Evolutionary conservation across 2,888 invertebrate species (phyloP).

Genomic region (Amphipoea oculea): DNA sequence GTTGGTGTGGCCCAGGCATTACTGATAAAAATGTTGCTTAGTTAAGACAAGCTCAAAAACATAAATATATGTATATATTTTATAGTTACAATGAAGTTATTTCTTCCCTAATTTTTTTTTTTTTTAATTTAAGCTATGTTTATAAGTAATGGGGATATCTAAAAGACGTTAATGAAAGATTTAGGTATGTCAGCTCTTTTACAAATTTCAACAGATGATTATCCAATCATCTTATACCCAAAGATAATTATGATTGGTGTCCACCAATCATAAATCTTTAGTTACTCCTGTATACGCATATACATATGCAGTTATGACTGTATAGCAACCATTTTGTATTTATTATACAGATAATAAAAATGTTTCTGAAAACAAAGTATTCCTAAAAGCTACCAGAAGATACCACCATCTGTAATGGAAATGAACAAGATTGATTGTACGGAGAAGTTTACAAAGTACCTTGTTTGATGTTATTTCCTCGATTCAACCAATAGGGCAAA

Average conservation of each 20-base stretch:
- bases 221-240: background rate
- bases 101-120: no score
- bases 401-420: slow-evolving; percentile 34
- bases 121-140: background rate
- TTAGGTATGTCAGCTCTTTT: background rate
- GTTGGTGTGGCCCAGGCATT: no score
- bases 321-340: background rate
- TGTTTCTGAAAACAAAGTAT: background rate
- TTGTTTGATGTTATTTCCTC: slow-evolving; percentile 38
- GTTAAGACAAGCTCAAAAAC: background rate
- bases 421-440: slow-evolving; percentile 42
- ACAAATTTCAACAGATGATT: background rate
- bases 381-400: slow-evolving; percentile 23
- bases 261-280: background rate
- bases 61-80: no score
- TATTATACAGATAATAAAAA: background rate
- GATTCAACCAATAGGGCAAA: slow-evolving; percentile 25
- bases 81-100: no score
- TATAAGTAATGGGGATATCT: background rate
- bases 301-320: background rate
- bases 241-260: background rate
- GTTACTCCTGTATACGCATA: background rate
- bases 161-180: background rate
- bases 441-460: slow-evolving; percentile 39
- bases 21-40: background rate